Evolutionary conservation across 1,140 invertebrate species (phyloP), one percentile per base, ranked within the genome.

Genomic region (Rhynchophorus ferrugineus): DNA sequence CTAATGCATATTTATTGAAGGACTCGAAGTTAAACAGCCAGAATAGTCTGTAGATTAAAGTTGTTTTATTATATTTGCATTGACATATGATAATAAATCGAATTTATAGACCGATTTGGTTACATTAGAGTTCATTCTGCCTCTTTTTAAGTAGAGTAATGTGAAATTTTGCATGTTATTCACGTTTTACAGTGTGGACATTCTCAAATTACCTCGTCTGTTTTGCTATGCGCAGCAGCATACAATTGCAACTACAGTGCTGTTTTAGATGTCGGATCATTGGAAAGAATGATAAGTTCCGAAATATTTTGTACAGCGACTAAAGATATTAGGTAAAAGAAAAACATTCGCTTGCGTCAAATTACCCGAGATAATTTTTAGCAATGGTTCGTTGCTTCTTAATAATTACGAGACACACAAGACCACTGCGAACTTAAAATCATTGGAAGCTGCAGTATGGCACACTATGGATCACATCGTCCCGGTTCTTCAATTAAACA

Each of bases 401-500:
- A 73, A 65, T 51, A 72, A 64, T 59, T 73, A 66, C 55, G 63
- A 60, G 65, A 51, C 54, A 63, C 71, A 68, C 67, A 75, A 66
- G 63, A 56, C 63, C n/a, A 60, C 59, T 18, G 48, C 58, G 11
- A 71, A 69, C 57, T 53, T 71, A 34, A 63, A 62, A 41, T 66
- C 60, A 43, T 60, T 75, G 13, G 68, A 71, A 52, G 61, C 67
- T 17, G 66, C 68, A 8, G 65, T 71, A 14, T 71, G 76, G 57
- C 61, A 71, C 57, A 65, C 69, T 21, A 50, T 59, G 29, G 69
- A 76, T 47, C 76, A 74, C 63, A 66, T 78, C 35, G 64, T 76
- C 21, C 76, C 76, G 11, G 62, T 73, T 14, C 51, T 78, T 11
- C 71, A 71, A 61, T 58, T 69, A 6, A 57, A 58, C 16, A 78